Base-by-base conservation (phyloP, 2,888 invertebrate genomes). In the Flabesymbios commensalis region DNA sequence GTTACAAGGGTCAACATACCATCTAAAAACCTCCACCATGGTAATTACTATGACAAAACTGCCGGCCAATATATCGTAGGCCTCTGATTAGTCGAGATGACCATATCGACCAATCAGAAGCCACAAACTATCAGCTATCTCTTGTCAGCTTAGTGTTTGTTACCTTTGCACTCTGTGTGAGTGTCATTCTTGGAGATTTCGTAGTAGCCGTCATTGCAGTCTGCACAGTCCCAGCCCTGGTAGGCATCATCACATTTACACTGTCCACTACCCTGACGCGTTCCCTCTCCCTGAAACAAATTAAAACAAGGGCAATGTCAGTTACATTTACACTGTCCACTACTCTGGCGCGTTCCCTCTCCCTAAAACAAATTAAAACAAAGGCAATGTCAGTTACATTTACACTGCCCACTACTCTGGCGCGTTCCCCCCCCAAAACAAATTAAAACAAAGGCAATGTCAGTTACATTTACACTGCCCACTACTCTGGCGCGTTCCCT, bases 321-420 rank as follows among this genome's bases (percentile, higher is more conserved):
- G 14, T 28, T 14, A 5, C 22, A 98, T 17, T 87, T 84, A 78
- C 98, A 98, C 64, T 90, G 88, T 0, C 97, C 98, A 76, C 90
- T 93, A 0, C 98, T 97, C 81, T 92, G 92, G 45, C 96, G 86
- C 0, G 94, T 95, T 0, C 97, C 96, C 65, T 89, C 89, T 0
- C 97, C 97, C 86, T 86, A 66, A 5, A 75, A 70, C 19, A 26
- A 17, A 24, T 2, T 49, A 24, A 49, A 1, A 5, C 47, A 28
- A 57, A 22, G 31, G 32, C n/a, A 29, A n/a, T 31, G 28, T 31
- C 10, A 29, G 14, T 28, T 14, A 5, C 22, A 98, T 17, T 87
- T 84, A 78, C 98, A 98, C 64, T 90, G 88, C 0, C 97, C 98
- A 76, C 90, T 93, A 0, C 98, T 97, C 81, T n/a, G n/a, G n/a